These are phyloP conservation scores for Brachystomella parvula DNA, from an alignment of 1,140 invertebrate genomes.

Conservation along the genomic window DNA sequence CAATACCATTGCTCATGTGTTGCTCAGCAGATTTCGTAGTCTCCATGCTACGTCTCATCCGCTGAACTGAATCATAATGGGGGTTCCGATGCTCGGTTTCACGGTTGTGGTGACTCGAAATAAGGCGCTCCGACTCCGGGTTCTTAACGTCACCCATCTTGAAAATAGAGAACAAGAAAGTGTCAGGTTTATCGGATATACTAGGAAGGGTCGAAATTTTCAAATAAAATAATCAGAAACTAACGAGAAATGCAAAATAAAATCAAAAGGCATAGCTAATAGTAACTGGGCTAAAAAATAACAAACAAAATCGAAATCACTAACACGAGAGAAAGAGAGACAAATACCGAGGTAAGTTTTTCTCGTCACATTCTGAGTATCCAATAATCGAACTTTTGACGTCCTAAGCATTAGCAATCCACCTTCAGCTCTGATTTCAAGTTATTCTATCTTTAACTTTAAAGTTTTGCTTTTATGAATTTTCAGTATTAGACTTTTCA, in stretches of 20 bases:
- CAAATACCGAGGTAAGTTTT: no score
- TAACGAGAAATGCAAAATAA: not conserved
- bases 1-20: no score
- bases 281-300: not conserved
- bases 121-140: not conserved
- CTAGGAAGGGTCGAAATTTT: no score
- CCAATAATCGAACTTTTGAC: no score
- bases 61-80: not conserved
- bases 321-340: no score
- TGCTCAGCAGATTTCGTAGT: not conserved
- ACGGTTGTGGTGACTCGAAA: not conserved
- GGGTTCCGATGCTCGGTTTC: not conserved
- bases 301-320: not conserved
- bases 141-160: not conserved
- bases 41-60: not conserved
- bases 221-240: not conserved
- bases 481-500: not conserved
- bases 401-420: no score
- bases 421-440: no score
- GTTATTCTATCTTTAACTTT: no score
- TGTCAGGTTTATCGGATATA: no score
- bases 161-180: not conserved
- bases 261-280: not conserved
- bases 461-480: not conserved
- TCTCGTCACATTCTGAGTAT: no score